phyloP scores from a whole-genome alignment of 1,140 invertebrate species.

The Piezodorus guildinii region DNA sequence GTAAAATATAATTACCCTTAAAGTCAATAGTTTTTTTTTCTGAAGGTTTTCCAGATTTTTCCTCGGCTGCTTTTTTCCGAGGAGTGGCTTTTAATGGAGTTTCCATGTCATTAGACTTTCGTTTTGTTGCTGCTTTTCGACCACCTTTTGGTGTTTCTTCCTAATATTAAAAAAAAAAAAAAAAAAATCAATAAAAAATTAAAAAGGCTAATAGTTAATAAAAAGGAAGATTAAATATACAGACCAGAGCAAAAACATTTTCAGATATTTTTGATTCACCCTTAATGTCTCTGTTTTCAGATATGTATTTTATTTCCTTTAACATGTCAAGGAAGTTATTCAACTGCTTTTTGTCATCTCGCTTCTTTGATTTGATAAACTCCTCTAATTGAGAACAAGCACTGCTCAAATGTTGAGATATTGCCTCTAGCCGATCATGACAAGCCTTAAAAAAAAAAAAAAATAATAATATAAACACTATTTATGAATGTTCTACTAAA shows the following conservation, averaged over 20 bases:
- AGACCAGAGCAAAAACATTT: background rate
- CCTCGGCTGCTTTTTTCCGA: constrained; percentile 8
- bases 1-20: background rate
- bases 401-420: constrained; percentile 12
- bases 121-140: background rate
- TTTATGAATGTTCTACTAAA: no score
- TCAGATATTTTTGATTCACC: background rate
- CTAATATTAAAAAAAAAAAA: constrained; percentile 3
- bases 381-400: constrained; percentile 16
- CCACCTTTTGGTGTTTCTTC: background rate
- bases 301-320: constrained; percentile 5
- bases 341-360: constrained; percentile 12
- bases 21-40: constrained; percentile 9
- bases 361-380: constrained; percentile 15
- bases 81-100: constrained; percentile 17
- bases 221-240: background rate
- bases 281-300: constrained; percentile 6
- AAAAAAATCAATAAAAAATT: background rate
- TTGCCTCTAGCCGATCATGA: background rate
- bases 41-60: background rate
- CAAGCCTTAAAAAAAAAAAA: constrained; percentile 9
- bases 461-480: background rate
- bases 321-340: constrained; percentile 15
- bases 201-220: background rate
- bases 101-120: constrained; percentile 3